Conservation (phyloP, 2,888 invertebrate species). For the Endotricha flammealis region DNA sequence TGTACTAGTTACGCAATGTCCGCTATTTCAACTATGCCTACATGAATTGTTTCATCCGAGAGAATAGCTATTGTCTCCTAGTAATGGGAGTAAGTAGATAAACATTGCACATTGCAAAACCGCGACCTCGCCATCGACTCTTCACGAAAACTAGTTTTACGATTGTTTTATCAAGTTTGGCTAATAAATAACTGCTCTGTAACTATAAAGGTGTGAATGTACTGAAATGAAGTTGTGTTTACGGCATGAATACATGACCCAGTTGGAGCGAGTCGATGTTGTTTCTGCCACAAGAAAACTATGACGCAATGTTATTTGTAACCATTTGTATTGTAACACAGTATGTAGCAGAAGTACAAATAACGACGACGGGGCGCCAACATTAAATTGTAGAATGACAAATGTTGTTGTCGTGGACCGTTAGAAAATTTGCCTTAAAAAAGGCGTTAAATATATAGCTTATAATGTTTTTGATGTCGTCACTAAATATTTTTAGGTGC, state of each 20-base stretch:
- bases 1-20: conserved; percentile 19
- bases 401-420: conserved; percentile 18
- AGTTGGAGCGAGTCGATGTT: conserved; percentile 54
- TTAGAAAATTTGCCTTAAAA: conserved; percentile 23
- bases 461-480: conserved; percentile 37
- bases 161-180: conserved; percentile 51
- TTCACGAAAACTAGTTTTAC: conserved; percentile 47
- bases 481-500: conserved; percentile 47
- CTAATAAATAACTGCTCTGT: conserved; percentile 29
- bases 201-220: conserved; percentile 33
- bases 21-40: conserved; percentile 1
- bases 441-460: conserved; percentile 31
- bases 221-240: conserved; percentile 60
- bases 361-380: conserved; percentile 25
- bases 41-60: background rate
- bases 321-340: conserved; percentile 40
- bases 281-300: conserved; percentile 43
- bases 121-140: conserved; percentile 21
- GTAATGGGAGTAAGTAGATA: background rate
- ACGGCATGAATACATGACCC: conserved; percentile 61
- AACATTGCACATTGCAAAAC: conserved; percentile 6
- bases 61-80: background rate
- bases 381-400: conserved; percentile 21
- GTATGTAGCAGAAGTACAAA: conserved; percentile 30
- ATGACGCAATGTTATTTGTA: conserved; percentile 58